These are phyloP conservation scores for Embiotoca jacksoni DNA, from an alignment of 2,113 vertebrate genomes.

Conservation along the genomic window DNA sequence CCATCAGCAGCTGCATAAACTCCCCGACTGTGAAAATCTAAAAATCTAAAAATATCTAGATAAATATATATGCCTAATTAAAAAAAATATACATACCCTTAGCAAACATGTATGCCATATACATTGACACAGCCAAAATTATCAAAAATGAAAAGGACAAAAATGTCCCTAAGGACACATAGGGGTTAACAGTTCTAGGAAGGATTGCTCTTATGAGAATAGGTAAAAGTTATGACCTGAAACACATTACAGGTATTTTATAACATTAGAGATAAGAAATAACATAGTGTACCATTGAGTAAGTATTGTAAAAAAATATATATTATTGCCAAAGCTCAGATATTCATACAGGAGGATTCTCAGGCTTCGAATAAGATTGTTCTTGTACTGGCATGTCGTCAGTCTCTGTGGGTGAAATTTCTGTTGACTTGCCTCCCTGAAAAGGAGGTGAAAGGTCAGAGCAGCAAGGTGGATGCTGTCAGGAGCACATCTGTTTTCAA, in stretches of 20 bases:
- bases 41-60: no score
- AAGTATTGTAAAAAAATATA: not conserved
- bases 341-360: not conserved
- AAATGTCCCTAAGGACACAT: no score
- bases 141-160: no score
- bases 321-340: not conserved
- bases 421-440: not conserved
- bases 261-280: slow-evolving; percentile 2
- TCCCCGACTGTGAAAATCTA: no score
- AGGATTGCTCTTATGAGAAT: slow-evolving; percentile 27
- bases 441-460: slow-evolving; percentile 61
- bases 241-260: slow-evolving; percentile 7
- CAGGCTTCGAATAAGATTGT: not conserved
- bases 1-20: no score
- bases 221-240: slow-evolving; percentile 18
- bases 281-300: not conserved
- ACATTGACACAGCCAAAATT: no score
- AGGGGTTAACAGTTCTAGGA: slow-evolving; percentile 1
- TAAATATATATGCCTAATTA: no score
- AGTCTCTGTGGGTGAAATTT: not conserved
- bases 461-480: not conserved
- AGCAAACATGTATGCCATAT: no score
- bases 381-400: no score
- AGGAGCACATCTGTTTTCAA: slow-evolving; percentile 14
- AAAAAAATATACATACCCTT: no score